phyloP scores from a whole-genome alignment of 2,797 vertebrate species.

The Leptodactylus fallax region DNA sequence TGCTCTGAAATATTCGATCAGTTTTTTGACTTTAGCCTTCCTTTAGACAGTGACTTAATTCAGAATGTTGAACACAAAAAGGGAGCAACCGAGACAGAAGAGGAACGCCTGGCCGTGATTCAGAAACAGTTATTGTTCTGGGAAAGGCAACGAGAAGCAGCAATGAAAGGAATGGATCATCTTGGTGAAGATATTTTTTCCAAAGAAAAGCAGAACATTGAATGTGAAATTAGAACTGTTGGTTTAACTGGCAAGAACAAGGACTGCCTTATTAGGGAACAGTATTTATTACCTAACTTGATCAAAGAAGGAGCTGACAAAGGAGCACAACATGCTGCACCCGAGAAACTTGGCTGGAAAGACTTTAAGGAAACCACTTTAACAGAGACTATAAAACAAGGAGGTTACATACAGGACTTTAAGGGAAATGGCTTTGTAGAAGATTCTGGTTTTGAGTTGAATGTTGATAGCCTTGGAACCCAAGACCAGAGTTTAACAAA shows the following conservation, averaged over 20 bases:
- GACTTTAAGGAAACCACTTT: conserved; percentile 69
- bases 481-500: conserved; percentile 55
- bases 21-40: conserved; percentile 78
- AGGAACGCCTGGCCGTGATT: conserved; percentile 82
- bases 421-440: conserved; percentile 72
- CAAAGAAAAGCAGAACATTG: conserved; percentile 68
- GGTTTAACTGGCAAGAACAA: conserved; percentile 69
- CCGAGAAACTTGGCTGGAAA: conserved; percentile 73
- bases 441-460: conserved; percentile 66
- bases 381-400: conserved; percentile 70
- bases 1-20: conserved; percentile 76
- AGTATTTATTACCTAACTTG: conserved; percentile 39
- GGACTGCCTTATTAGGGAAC: conserved; percentile 69
- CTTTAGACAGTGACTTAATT: conserved; percentile 69
- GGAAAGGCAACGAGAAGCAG: conserved; percentile 78
- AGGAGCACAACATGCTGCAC: not conserved
- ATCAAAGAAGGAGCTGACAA: conserved; percentile 2
- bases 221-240: conserved; percentile 69
- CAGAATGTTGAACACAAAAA: conserved; percentile 76
- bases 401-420: conserved; percentile 68
- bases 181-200: conserved; percentile 67
- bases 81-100: conserved; percentile 83
- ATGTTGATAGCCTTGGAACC: conserved; percentile 68
- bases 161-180: conserved; percentile 70
- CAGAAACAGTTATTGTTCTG: conserved; percentile 84